Evolutionary conservation across 2,797 vertebrate genomes (phyloP), one percentile per base, ranked within the genome.

Genomic region (Spondyliosoma cantharus): DNA sequence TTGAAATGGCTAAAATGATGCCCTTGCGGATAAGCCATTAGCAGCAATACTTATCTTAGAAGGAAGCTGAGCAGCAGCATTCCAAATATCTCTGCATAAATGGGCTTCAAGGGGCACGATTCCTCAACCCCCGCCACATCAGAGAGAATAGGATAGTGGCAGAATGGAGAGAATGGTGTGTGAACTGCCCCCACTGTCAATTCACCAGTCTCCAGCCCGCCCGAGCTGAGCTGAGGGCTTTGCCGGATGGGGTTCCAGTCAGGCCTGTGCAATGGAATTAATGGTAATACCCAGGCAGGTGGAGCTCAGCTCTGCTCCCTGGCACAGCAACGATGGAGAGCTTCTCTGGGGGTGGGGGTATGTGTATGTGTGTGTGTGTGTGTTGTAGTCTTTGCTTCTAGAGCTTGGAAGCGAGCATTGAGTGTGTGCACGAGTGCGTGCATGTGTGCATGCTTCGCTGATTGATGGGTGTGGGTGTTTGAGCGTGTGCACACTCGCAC

Each of bases 201-300:
- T 89, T 91, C 89, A 83, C 83, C 71, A 68, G 74, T 92, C 89
- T 88, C 71, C 85, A 83, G 86, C 81, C 87, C 89, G 86, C 75
- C 81, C 89, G 85, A 87, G 82, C 78, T 71, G 81, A 89, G 89
- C 86, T 80, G 86, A 87, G 85, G 86, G 84, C 87, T 89, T 90
- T 89, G 89, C 84, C 89, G 90, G 85, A 92, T 85, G 78, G 83
- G 81, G 87, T 89, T 91, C 89, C 82, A 91, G 90, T 89, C 80
- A 78, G 80, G 83, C 79, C 89, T 87, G 82, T 87, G 84, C 87
- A 83, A 90, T 87, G 87, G 92, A 93, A 95, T 94, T 92, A 92
- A 93, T 94, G 91, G 89, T 93, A 94, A 93, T 92, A 92, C 92
- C 91, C 87, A 74, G 90, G 91, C 93, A 95, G 93, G 94, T 92